Conservation (phyloP, 23 tunicate species). For the Styela plicata region DNA sequence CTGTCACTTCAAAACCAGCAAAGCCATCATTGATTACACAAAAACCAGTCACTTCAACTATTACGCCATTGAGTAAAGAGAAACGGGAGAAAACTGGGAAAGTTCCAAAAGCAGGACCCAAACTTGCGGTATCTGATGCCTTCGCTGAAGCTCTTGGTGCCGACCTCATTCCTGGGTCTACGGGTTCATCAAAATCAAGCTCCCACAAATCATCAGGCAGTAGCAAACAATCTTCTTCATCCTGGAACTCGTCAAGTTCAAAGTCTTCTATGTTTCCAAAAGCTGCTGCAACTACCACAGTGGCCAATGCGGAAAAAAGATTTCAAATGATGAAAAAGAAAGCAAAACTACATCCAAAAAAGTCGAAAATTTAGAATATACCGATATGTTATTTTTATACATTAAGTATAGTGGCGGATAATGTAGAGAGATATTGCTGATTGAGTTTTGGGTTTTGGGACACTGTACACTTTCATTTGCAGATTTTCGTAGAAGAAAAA, state of each 20-base stretch:
- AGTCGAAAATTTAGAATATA: too few species aligned
- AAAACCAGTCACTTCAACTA: neutral
- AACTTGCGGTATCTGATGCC: constrained; percentile 51
- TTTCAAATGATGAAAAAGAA: constrained; percentile 43
- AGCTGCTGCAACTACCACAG: constrained; percentile 6
- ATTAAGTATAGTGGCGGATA: too few species aligned
- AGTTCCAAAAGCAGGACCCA: constrained; percentile 38
- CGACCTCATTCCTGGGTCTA: constrained; percentile 25
- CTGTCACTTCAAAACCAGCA: constrained; percentile 9
- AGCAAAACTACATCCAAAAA: constrained; percentile 27
- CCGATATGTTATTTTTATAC: too few species aligned
- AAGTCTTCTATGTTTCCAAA: constrained; percentile 26
- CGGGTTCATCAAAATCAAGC: constrained; percentile 9
- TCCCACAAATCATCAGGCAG: too few species aligned
- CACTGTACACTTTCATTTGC: too few species aligned
- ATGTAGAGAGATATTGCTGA: too few species aligned
- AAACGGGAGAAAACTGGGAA: constrained; percentile 14
- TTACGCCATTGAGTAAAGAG: neutral
- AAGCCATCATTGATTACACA: constrained; percentile 1
- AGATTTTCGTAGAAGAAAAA: too few species aligned
- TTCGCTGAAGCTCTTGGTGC: constrained; percentile 72
- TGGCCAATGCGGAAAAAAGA: constrained; percentile 38
- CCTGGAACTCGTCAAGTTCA: neutral
- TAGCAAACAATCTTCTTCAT: neutral
- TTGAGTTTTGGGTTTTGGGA: too few species aligned